A percentile compares a stretch with the other conserved stretches of the same genome.
Evolutionary conservation across 2,797 vertebrate species (phyloP).

Genomic region (Cottoperca gobio): DNA sequence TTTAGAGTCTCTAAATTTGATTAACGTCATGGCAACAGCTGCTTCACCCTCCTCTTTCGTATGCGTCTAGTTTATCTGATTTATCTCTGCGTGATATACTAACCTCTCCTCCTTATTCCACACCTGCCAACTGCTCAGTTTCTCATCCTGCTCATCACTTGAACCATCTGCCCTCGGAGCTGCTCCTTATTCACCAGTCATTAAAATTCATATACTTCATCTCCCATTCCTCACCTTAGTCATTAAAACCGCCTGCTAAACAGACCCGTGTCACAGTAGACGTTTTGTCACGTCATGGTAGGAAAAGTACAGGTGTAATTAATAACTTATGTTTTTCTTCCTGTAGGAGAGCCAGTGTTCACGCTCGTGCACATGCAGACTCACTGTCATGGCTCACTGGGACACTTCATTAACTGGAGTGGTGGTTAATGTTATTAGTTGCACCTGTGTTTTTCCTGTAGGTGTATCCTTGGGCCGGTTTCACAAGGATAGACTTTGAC

Average conservation of each 20-base stretch:
- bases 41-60: neutral
- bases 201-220: neutral
- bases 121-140: neutral
- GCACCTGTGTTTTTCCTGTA: conserved; percentile 22
- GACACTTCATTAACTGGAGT: conserved; percentile 16
- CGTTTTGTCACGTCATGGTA: neutral
- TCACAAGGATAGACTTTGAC: neutral
- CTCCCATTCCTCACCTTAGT: neutral
- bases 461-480: neutral
- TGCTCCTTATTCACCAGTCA: neutral
- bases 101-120: neutral
- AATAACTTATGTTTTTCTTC: conserved; percentile 19
- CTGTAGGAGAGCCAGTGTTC: neutral
- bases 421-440: conserved; percentile 8
- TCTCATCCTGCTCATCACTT: neutral
- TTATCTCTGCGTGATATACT: neutral
- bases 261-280: neutral
- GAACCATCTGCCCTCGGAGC: neutral
- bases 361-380: neutral
- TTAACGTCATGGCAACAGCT: neutral
- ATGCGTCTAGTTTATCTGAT: neutral
- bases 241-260: conserved; percentile 4
- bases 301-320: conserved; percentile 15
- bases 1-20: no score
- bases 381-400: neutral